Evolutionary conservation across 2,113 vertebrate species (phyloP).

Genomic region (Caloenas nicobarica): DNA sequence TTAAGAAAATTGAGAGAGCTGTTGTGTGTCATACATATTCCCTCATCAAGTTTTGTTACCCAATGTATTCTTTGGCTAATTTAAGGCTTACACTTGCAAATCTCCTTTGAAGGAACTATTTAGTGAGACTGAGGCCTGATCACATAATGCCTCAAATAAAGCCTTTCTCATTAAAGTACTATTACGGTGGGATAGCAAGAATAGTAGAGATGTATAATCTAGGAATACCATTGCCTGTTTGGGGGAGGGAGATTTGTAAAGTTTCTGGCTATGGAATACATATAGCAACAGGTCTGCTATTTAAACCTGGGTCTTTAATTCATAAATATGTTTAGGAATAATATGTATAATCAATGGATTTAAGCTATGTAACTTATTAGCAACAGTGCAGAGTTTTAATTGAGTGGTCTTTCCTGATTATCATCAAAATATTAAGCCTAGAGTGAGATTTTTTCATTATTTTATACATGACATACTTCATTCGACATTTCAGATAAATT

Average conservation of each 20-base stretch:
- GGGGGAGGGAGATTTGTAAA: background rate
- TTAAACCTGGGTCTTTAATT: background rate
- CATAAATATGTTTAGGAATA: background rate
- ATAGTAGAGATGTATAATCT: background rate
- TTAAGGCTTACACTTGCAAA: background rate
- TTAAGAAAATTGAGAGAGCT: background rate
- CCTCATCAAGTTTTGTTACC: background rate
- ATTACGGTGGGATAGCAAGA: background rate
- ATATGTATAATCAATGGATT: background rate
- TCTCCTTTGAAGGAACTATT: background rate
- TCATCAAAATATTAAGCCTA: background rate
- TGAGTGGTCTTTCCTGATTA: background rate
- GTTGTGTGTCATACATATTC: fast-evolving
- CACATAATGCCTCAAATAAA: background rate
- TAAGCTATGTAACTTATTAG: background rate
- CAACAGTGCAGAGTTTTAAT: background rate
- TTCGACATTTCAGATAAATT: background rate
- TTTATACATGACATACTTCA: background rate
- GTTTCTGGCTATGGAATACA: background rate
- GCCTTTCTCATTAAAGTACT: background rate
- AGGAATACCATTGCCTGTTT: background rate
- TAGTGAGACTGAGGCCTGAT: background rate
- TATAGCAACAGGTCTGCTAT: background rate
- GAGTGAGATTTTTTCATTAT: background rate
- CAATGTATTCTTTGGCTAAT: background rate